Base-by-base conservation (phyloP, 2,113 vertebrate species). In the Columba livia region DNA sequence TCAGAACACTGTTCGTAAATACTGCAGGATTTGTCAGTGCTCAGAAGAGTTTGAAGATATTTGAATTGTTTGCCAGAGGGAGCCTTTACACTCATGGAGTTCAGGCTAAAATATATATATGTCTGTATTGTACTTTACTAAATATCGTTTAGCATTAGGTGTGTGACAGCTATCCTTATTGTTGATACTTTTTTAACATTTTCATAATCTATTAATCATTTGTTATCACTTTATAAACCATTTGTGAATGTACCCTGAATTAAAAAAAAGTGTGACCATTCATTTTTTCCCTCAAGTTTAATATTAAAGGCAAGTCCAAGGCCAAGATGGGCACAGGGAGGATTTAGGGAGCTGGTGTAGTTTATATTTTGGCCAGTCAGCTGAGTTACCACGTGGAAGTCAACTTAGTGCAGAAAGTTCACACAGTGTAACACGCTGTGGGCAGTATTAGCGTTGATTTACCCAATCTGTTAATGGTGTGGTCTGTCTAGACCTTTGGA, bases 401-500 rank as follows among this genome's bases (percentile, higher is more conserved):
- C 48, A 88, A 93, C 84, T 84, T 40, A 91, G 94, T 36, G 95
- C 88, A 86, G 73, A 54, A 66, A 80, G 95, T 93, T 97, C 97
- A 92, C 95, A 96, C 58, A n/a, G 94, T 75, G 51, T 25, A 69
- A 79, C 66, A 61, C 3, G 94, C 94, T 78, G 75, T 75, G 96
- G 96, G 94, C 91, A 77, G 89, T 71, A 72, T 79, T 84, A 77
- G 67, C 71, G 13, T 81, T 60, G 93, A 94, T 73, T 74, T 93
- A 96, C 89, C 92, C 95, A 74, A 93, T 92, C 96, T 91, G 96
- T 95, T 94, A 88, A 78, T 90, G 93, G 80, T 87, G 84, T 94
- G 88, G 58, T 93, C 90, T 88, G 95, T 96, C 70, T 86, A 70
- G 98, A 98, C 97, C 98, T 98, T 98, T 98, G 98, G 97, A 98